Conservation (phyloP, 2,797 vertebrate species). For the Tragopan temminckii region DNA sequence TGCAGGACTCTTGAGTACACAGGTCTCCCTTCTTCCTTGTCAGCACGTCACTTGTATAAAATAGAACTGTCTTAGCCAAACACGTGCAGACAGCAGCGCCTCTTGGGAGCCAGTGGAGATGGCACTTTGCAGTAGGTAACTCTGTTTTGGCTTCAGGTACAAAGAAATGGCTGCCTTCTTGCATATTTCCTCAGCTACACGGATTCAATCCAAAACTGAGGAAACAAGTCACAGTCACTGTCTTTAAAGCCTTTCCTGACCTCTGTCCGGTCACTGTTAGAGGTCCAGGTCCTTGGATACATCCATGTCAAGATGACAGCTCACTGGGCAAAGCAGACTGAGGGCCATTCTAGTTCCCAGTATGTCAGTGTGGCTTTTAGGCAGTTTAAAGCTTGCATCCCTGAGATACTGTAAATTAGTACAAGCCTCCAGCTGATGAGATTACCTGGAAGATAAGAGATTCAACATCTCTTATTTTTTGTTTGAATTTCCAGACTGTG, state of each 20-base stretch:
- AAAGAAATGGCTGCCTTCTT: not conserved
- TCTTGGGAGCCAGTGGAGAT: not conserved
- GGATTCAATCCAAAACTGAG: not conserved
- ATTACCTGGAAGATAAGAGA: not conserved
- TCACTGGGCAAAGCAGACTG: not conserved
- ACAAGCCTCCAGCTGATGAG: not conserved
- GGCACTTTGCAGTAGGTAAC: not conserved
- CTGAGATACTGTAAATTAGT: not conserved
- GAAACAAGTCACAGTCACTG: not conserved
- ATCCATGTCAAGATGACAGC: fast-evolving
- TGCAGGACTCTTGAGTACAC: not conserved
- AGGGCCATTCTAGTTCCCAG: not conserved
- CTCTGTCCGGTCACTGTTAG: not conserved
- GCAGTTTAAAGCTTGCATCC: not conserved
- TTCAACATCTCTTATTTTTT: not conserved
- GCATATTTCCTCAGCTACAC: not conserved
- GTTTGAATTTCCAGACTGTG: not conserved
- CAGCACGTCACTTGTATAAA: not conserved
- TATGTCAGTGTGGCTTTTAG: not conserved
- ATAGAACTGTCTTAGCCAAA: not conserved
- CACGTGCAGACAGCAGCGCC: not conserved
- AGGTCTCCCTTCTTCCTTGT: not conserved
- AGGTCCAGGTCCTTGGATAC: not conserved
- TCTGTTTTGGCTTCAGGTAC: not conserved
- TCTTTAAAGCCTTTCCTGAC: not conserved